A percentile compares a stretch with the other conserved stretches of the same genome.
Evolutionary conservation across 2,113 vertebrate genomes (phyloP).

Genomic region (Nothocercus nigrocapillus): DNA sequence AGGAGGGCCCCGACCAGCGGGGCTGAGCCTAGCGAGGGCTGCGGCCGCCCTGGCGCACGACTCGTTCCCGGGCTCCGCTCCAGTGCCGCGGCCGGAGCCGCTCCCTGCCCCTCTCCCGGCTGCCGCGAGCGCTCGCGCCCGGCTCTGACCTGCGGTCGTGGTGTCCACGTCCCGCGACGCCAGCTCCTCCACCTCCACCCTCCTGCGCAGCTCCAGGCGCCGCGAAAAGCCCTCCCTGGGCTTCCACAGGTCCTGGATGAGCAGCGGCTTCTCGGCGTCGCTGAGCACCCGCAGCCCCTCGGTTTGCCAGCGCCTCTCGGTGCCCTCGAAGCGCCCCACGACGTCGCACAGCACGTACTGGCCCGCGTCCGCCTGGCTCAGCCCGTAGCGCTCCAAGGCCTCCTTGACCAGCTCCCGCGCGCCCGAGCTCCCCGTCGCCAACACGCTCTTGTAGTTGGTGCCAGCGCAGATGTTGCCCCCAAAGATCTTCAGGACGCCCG

Average conservation of each 20-base stretch:
- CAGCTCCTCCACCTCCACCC: constrained; percentile 89
- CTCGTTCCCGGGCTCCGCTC: no score
- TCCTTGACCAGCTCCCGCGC: constrained; percentile 92
- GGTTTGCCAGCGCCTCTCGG: constrained; percentile 82
- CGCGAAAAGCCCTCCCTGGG: constrained; percentile 91
- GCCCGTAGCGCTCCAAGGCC: constrained; percentile 91
- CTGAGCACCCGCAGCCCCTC: constrained; percentile 88
- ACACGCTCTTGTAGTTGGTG: constrained; percentile 95
- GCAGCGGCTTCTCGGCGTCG: constrained; percentile 91
- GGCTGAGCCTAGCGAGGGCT: background rate
- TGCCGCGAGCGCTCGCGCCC: background rate
- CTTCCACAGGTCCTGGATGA: constrained; percentile 95
- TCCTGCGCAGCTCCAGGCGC: constrained; percentile 89
- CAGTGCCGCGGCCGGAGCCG: no score
- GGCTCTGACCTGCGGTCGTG: constrained; percentile 88
- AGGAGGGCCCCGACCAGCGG: background rate
- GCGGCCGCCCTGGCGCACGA: background rate
- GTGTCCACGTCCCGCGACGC: constrained; percentile 92
- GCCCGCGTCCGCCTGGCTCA: constrained; percentile 82
- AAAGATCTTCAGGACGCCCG: constrained; percentile 93
- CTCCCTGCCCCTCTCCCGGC: background rate
- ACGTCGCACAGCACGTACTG: constrained; percentile 91
- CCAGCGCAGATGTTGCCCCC: constrained; percentile 91
- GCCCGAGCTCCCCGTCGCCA: constrained; percentile 89
- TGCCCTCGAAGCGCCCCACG: constrained; percentile 85